Base-by-base conservation (phyloP, 64 coral and sea anemone species). In the Hydrozoanthus tunicans region DNA sequence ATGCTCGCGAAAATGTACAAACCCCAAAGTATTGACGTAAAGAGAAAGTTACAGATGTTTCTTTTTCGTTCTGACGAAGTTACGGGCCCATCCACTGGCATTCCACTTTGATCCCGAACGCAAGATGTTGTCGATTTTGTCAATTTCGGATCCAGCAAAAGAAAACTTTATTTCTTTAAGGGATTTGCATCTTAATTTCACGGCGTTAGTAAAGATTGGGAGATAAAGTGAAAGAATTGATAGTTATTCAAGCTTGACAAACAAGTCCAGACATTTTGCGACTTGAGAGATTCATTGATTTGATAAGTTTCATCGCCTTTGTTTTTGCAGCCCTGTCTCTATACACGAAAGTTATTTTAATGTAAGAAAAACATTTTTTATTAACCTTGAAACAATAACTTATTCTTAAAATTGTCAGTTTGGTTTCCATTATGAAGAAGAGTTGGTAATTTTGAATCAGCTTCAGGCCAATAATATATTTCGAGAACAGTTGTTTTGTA, bases 101-200 rank as follows among this genome's bases (percentile, higher is more conserved):
- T 43, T 43, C 32, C 0, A 43, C 32, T 43, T 43, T 43, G 32
- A 43, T 43, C 32, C 32, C 32, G 32, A 43, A 43, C 32, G 32
- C 32, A 43, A 43, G 32, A 43, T 43, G 32, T 43, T 43, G 32
- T 43, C 32, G 32, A 43, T 43, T 43, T 43, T 43, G 32, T 1
- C 32, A 43, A 1, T 1, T 43, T 43, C 32, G 32, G 32, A 43
- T 83, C 67, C 13, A 56, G 5, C 4, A 4, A 82, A 27, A 27
- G 53, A 64, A 51, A 26, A 53, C 13, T 83, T 63, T 64, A n/a
- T 82, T 15, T 64, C 11, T 7, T 32, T 78, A 17, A 1, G n/a
- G 60, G 27, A 82, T 82, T 82, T 64, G 79, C 77, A 79, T 79
- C 77, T 81, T 81, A 62, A 80, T 60, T 61, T 62, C 53, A 55